These are phyloP conservation scores for Tortricodes alternella DNA, from an alignment of 2,888 invertebrate genomes.

Conservation along the genomic window DNA sequence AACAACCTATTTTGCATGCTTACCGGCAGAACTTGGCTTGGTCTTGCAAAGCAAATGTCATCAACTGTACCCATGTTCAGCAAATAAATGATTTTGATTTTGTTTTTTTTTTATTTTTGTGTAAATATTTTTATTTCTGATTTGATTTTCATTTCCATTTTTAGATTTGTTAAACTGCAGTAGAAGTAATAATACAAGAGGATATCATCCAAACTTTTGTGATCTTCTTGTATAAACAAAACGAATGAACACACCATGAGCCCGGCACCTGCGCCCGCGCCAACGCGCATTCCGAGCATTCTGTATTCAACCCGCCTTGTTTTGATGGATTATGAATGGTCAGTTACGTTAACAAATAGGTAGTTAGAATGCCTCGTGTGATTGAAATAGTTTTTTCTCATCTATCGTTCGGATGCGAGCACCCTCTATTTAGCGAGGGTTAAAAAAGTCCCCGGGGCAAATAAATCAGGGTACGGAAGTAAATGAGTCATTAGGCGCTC, in stretches of 20 bases:
- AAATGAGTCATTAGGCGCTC: slow-evolving; percentile 36
- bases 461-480: slow-evolving; percentile 37
- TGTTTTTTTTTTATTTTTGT: too few species aligned
- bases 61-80: too few species aligned
- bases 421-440: slow-evolving; percentile 14
- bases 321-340: slow-evolving; percentile 6
- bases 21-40: too few species aligned
- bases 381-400: slow-evolving; percentile 15
- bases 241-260: background rate
- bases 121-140: too few species aligned
- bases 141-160: too few species aligned
- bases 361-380: slow-evolving; percentile 10
- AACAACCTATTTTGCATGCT: too few species aligned
- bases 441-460: slow-evolving; percentile 1
- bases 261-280: background rate
- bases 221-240: background rate
- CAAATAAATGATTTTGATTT: too few species aligned
- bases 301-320: background rate
- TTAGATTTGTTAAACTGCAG: too few species aligned
- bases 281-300: slow-evolving; percentile 1
- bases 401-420: background rate
- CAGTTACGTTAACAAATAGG: background rate
- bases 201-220: too few species aligned
- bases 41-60: too few species aligned
- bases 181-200: too few species aligned